These are phyloP conservation scores for Psilopsiagon aymara DNA, from an alignment of 2,113 vertebrate genomes.

Conservation along the genomic window DNA sequence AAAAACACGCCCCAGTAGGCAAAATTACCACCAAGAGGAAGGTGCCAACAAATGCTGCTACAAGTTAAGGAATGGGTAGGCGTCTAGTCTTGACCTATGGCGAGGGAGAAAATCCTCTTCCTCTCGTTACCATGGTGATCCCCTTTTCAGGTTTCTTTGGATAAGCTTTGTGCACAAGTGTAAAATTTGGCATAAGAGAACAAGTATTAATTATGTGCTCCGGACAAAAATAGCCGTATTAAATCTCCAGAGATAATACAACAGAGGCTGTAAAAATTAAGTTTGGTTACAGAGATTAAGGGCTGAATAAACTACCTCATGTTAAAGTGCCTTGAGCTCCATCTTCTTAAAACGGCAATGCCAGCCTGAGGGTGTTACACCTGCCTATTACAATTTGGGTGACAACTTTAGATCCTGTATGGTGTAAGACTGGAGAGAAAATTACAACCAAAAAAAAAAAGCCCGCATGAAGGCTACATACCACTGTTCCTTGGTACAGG, in stretches of 20 bases:
- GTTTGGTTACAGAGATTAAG: neutral
- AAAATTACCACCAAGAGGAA: neutral
- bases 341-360: constrained; percentile 7
- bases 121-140: constrained; percentile 42
- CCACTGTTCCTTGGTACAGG: neutral
- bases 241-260: neutral
- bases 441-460: neutral
- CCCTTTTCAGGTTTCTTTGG: constrained; percentile 36
- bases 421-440: neutral
- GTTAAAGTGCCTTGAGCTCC: neutral
- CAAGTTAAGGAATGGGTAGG: constrained; percentile 29
- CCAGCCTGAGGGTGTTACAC: neutral
- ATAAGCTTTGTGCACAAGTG: constrained; percentile 11
- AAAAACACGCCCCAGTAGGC: neutral
- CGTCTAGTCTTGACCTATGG: constrained; percentile 6
- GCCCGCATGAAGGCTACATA: neutral
- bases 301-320: neutral
- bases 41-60: neutral
- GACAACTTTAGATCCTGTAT: neutral
- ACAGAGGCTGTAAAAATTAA: neutral
- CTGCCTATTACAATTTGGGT: neutral
- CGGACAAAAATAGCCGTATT: constrained; percentile 9
- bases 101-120: constrained; percentile 17
- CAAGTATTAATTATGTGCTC: neutral
- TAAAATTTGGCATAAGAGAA: constrained; percentile 30